Evolutionary conservation across 2,797 vertebrate species (phyloP), one percentile per base, ranked within the genome.

Genomic region (Syngnathus rostellatus): DNA sequence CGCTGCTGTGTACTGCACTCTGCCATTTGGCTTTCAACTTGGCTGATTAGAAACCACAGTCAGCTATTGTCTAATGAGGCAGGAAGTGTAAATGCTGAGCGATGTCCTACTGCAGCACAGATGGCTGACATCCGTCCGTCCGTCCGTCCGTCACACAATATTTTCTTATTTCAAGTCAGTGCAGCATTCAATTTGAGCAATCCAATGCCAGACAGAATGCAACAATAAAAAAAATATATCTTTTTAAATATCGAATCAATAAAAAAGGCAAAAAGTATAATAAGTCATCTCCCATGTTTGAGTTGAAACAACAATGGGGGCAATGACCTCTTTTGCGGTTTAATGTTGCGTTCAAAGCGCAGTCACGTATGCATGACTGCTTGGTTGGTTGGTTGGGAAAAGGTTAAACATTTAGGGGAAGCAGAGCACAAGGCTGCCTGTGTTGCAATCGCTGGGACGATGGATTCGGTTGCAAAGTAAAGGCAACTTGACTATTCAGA

Each of bases 391-490:
- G 68, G 66, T 67, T 14, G 62, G 80, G 59, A 83, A 79, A 76
- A 74, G 73, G 76, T 81, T 80, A 74, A 81, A 84, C 67, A 72
- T 77, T 54, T 65, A 66, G 65, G 31, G 45, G 53, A 63, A 76
- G 64, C 16, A 19, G 40, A 62, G 25, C 2, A 31, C 43, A 39
- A 63, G 19, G 16, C 38, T 64, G 74, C 71, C 70, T 72, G 48
- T 45, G 55, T 43, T 43, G 59, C 59, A 62, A 62, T 62, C 10
- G 1, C 59, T 43, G 59, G 38, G 59, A 62, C 3, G 5, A 19
- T 39, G 37, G 17, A 11, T 21, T 6, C 17, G 41, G 19, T 21
- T 41, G 59, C 37, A 19, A 59, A 38, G 17, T 59, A 17, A 59
- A 9, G 14, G 17, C 37, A 38, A 8, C 8, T 19, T n/a, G 37